These are phyloP conservation scores for Ceyx cyanopectus DNA, from an alignment of 2,113 vertebrate species.

Conservation along the genomic window DNA sequence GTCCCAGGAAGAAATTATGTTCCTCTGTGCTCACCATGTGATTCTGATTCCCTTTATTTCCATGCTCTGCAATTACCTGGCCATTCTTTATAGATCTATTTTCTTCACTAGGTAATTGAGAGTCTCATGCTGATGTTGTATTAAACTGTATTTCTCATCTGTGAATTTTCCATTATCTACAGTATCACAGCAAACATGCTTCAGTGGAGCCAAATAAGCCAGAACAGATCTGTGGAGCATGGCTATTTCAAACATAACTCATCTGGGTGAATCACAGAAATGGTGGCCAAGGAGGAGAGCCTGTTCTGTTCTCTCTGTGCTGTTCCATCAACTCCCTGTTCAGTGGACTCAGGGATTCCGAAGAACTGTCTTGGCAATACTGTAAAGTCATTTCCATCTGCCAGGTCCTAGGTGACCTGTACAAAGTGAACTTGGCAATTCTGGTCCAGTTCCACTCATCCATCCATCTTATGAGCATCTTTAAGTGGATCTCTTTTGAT, in stretches of 20 bases:
- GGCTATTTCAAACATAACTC: conserved; percentile 11
- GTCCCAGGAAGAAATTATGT: background rate
- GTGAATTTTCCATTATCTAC: conserved; percentile 19
- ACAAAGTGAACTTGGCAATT: conserved; percentile 3
- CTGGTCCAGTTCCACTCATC: background rate
- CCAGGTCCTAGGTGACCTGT: conserved; percentile 11
- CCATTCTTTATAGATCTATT: background rate
- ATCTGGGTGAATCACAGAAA: background rate
- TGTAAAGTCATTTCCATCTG: conserved; percentile 12
- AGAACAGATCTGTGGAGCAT: conserved; percentile 22
- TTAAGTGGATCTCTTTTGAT: background rate
- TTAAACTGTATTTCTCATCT: conserved; percentile 31
- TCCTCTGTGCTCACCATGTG: background rate
- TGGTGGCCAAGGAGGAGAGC: background rate
- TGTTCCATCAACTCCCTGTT: background rate
- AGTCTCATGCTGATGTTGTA: background rate
- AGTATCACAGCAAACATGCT: background rate
- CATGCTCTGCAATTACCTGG: background rate
- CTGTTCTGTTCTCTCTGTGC: background rate
- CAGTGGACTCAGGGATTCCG: background rate
- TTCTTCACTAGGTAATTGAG: conserved; percentile 24
- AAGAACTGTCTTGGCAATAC: conserved; percentile 9
- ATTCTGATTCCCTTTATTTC: background rate
- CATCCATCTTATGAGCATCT: background rate
- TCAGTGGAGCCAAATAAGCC: conserved; percentile 26